Evolutionary conservation across 1,140 invertebrate genomes (phyloP).

Genomic region (Lordiphosa collinella): DNA sequence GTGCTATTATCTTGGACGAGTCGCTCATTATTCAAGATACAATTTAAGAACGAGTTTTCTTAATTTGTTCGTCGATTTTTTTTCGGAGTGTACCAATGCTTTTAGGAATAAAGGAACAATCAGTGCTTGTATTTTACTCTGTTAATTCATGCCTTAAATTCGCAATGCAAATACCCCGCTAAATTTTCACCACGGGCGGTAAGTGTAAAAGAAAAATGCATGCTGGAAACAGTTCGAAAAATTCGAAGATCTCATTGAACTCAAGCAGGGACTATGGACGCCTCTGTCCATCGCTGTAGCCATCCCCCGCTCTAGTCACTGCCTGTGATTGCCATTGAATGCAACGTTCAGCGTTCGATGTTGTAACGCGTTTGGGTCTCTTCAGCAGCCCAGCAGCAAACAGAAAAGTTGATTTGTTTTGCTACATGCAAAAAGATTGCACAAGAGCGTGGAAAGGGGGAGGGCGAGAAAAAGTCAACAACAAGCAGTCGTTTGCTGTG

Average conservation of each 20-base stretch:
- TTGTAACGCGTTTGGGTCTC: conserved; percentile 37
- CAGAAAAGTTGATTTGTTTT: conserved; percentile 68
- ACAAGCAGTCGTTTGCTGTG: conserved; percentile 40
- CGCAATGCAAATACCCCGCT: too few species aligned
- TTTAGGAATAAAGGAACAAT: too few species aligned
- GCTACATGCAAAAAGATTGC: conserved; percentile 60
- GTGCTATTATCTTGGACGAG: too few species aligned
- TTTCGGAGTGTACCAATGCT: too few species aligned
- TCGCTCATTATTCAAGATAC: too few species aligned
- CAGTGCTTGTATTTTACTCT: too few species aligned
- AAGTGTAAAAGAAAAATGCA: too few species aligned
- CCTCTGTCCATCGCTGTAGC: conserved; percentile 1
- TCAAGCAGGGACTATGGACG: not conserved
- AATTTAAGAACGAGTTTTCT: too few species aligned
- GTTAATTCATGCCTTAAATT: too few species aligned
- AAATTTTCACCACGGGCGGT: too few species aligned
- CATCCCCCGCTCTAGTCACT: not conserved
- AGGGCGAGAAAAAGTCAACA: conserved; percentile 9
- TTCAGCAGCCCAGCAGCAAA: conserved; percentile 31
- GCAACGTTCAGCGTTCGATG: conserved; percentile 53
- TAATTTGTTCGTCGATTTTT: too few species aligned
- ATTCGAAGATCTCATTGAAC: not conserved
- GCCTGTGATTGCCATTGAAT: conserved; percentile 53
- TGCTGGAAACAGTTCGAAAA: too few species aligned
- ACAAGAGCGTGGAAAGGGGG: conserved; percentile 1